A percentile compares a stretch with the other conserved stretches of the same genome.
Conservation (phyloP, 2,797 vertebrate species). For the Melanotaenia maccullochi region DNA sequence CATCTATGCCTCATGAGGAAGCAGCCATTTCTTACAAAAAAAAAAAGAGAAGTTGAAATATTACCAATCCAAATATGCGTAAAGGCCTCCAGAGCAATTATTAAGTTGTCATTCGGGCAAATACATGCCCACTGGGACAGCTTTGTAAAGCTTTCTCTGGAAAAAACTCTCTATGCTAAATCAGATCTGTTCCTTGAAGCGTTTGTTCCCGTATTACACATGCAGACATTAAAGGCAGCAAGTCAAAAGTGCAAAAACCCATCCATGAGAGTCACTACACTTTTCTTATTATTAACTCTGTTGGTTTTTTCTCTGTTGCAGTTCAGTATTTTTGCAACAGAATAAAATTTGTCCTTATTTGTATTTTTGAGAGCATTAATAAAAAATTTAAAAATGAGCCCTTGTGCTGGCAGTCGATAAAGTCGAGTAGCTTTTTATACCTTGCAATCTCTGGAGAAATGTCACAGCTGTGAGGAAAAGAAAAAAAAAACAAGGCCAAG, state of each 20-base stretch:
- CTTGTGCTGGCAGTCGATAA: conserved; percentile 2
- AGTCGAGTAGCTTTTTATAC: conserved; percentile 11
- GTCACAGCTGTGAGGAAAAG: background rate
- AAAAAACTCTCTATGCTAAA: conserved; percentile 57
- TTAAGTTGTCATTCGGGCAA: conserved; percentile 55
- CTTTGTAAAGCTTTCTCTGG: conserved; percentile 57
- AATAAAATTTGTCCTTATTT: background rate
- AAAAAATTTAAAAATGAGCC: background rate
- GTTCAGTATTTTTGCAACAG: background rate
- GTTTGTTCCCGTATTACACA: conserved; percentile 32
- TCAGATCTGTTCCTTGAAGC: conserved; percentile 36
- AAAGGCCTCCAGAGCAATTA: conserved; percentile 53
- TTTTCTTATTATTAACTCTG: conserved; percentile 44
- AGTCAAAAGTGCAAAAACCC: conserved; percentile 26
- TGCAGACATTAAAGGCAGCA: conserved; percentile 20
- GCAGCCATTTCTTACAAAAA: conserved; percentile 55
- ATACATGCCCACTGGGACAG: conserved; percentile 47
- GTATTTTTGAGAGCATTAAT: conserved; percentile 18
- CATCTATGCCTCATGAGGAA: conserved; percentile 24
- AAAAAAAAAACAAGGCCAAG: background rate
- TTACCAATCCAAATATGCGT: conserved; percentile 61
- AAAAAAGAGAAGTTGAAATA: conserved; percentile 59
- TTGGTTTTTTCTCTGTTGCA: conserved; percentile 3
- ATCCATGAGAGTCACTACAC: conserved; percentile 22
- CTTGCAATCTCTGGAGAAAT: background rate